Conservation (phyloP, 53 echinoderm and acorn worm species). For the Holothuria scabra region DNA sequence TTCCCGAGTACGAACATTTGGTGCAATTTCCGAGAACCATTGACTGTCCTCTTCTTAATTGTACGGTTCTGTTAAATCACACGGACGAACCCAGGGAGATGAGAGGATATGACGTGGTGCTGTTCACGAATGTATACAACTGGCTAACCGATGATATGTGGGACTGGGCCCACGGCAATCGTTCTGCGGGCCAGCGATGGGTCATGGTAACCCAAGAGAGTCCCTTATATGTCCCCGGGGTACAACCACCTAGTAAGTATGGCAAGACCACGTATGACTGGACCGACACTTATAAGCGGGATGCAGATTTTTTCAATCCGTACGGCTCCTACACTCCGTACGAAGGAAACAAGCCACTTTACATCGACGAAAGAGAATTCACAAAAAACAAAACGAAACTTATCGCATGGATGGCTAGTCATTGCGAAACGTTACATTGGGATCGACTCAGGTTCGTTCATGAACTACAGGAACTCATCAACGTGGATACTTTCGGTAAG, state of each 20-base stretch:
- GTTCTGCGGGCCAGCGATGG: slow-evolving; percentile 29
- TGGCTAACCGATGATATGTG: slow-evolving; percentile 41
- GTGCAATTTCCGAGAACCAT: slow-evolving; percentile 27
- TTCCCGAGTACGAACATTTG: slow-evolving; percentile 36
- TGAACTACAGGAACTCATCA: slow-evolving; percentile 27
- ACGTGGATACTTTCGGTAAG: slow-evolving; percentile 38
- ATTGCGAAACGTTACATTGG: slow-evolving; percentile 43
- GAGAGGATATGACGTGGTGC: slow-evolving; percentile 35
- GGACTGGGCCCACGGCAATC: slow-evolving; percentile 39
- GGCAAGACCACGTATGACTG: slow-evolving; percentile 26
- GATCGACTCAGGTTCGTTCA: slow-evolving; percentile 42
- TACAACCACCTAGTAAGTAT: slow-evolving; percentile 27
- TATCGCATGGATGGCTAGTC: slow-evolving; percentile 42
- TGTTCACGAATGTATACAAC: slow-evolving; percentile 41
- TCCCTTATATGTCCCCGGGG: slow-evolving; percentile 44
- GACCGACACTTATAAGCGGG: slow-evolving; percentile 44
- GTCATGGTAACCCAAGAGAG: slow-evolving; percentile 49
- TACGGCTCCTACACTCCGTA: slow-evolving; percentile 39
- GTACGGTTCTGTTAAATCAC: slow-evolving; percentile 34
- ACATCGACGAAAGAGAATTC: slow-evolving; percentile 16
- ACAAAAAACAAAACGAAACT: slow-evolving; percentile 29
- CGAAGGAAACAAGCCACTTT: slow-evolving; percentile 26
- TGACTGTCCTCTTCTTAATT: slow-evolving; percentile 23
- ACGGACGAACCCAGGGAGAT: slow-evolving; percentile 37
- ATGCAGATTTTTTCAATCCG: slow-evolving; percentile 31